Evolutionary conservation across 2,113 vertebrate species (phyloP), one percentile per base, ranked within the genome.

Genomic region (Polypterus senegalus): DNA sequence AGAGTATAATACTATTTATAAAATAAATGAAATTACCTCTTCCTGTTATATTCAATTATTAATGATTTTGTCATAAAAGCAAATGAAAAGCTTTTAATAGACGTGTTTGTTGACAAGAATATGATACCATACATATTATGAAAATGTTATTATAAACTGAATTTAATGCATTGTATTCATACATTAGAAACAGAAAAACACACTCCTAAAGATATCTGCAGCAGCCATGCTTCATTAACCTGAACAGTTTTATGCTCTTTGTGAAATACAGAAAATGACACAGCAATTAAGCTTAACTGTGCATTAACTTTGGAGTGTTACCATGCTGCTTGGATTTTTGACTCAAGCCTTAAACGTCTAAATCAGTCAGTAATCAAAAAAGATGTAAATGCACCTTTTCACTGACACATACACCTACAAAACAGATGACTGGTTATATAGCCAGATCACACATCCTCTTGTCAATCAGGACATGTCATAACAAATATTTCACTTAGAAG

Each of bases 381-480:
- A 61, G 68, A 76, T 77, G 78, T 82, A 79, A 85, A 82, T 77
- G 73, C 69, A 70, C 67, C 65, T 76, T 78, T 78, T 77, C 72
- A 63, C 66, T 77, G 71, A 74, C 67, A 77, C 58, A 70, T 71
- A 67, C 59, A 70, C 69, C 70, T 74, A 74, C 60, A 65, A 67
- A 65, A 63, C 69, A 67, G 64, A 60, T 49, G 60, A 49, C 5
- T 10, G 46, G 8, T 46, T 4, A 48, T 57, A 58, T 64, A 58
- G 64, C 49, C 11, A 69, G 71, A 69, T 81, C 74, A 75, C 73
- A 83, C 69, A 75, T 77, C 74, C 68, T 76, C 63, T 71, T 82
- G 79, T 81, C 81, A 86, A 77, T 78, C 81, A 78, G 69, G 66
- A 76, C 45, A 69, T 82, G 77, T 83, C 81, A 84, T 54, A 77